Evolutionary conservation across 2,888 invertebrate genomes (phyloP).

Genomic region (Teleogryllus oceanicus): DNA sequence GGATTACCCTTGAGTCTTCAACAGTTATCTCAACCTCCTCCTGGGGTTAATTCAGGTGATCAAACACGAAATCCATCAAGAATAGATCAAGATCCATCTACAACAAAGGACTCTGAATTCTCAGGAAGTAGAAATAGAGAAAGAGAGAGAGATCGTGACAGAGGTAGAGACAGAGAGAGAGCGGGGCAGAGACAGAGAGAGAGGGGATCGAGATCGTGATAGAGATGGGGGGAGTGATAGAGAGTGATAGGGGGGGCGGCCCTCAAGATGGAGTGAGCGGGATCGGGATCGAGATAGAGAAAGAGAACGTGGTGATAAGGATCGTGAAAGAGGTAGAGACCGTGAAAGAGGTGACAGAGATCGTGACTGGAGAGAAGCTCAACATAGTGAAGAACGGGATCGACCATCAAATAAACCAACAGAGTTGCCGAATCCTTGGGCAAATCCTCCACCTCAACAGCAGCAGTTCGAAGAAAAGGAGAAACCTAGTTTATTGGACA

Average conservation of each 20-base stretch:
- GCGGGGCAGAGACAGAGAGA: slow-evolving; percentile 41
- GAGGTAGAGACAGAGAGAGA: slow-evolving; percentile 37
- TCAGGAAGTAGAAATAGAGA: slow-evolving; percentile 38
- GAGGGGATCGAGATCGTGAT: slow-evolving; percentile 38
- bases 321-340: slow-evolving; percentile 43
- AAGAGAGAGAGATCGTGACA: slow-evolving; percentile 42
- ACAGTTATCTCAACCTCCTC: slow-evolving; percentile 20
- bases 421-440: slow-evolving; percentile 27
- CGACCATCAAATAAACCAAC: slow-evolving; percentile 18
- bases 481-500: slow-evolving; percentile 47
- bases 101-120: slow-evolving; percentile 31
- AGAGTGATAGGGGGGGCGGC: slow-evolving; percentile 33
- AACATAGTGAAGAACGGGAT: slow-evolving; percentile 26
- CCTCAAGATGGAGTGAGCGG: slow-evolving; percentile 29
- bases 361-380: slow-evolving; percentile 37
- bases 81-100: slow-evolving; percentile 26
- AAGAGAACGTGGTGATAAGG: slow-evolving; percentile 43
- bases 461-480: slow-evolving; percentile 43
- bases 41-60: slow-evolving; percentile 11
- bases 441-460: slow-evolving; percentile 12
- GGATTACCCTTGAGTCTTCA: slow-evolving; percentile 25
- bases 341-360: slow-evolving; percentile 42
- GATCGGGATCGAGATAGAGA: slow-evolving; percentile 40
- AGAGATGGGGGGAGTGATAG: slow-evolving; percentile 35
- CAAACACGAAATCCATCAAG: background rate